A percentile compares a stretch with the other conserved stretches of the same genome.
phyloP scores from a whole-genome alignment of 2,797 vertebrate genomes.

The Vireo griseus region DNA sequence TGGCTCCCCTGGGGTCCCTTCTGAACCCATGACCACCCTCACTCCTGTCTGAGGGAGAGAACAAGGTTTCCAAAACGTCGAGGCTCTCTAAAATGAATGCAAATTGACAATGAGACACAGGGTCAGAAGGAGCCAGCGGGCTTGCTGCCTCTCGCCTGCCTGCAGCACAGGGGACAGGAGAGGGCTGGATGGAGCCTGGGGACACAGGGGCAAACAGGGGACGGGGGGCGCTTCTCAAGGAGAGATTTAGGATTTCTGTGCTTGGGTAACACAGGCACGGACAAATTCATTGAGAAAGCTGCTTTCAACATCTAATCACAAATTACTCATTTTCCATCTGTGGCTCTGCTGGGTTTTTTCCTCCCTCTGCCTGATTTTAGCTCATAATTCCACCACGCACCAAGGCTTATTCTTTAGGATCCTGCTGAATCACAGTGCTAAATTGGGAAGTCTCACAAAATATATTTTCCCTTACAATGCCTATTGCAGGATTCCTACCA shows the following conservation, averaged over 20 bases:
- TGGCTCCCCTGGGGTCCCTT: neutral
- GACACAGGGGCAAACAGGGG: neutral
- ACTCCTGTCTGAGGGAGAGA: neutral
- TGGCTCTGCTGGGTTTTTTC: neutral
- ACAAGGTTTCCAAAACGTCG: neutral
- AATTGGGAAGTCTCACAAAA: neutral
- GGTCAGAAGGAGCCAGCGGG: neutral
- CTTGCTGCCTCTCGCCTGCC: neutral
- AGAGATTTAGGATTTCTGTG: neutral
- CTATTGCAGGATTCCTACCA: neutral
- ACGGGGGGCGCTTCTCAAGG: neutral
- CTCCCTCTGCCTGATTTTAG: neutral
- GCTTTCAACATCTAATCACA: neutral
- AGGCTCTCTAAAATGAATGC: neutral
- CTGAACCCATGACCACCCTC: neutral
- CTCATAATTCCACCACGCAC: neutral
- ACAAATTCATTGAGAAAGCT: neutral
- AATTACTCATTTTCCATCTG: neutral
- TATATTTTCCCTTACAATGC: neutral
- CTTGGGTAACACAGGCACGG: neutral
- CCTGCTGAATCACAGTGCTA: neutral
- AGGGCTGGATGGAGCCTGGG: neutral
- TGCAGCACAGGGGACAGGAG: rapidly evolving
- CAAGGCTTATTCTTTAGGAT: neutral
- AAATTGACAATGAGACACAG: neutral